phyloP scores from a whole-genome alignment of 64 coral and sea anemone species.

The Dendrophyllia cribrosa region DNA sequence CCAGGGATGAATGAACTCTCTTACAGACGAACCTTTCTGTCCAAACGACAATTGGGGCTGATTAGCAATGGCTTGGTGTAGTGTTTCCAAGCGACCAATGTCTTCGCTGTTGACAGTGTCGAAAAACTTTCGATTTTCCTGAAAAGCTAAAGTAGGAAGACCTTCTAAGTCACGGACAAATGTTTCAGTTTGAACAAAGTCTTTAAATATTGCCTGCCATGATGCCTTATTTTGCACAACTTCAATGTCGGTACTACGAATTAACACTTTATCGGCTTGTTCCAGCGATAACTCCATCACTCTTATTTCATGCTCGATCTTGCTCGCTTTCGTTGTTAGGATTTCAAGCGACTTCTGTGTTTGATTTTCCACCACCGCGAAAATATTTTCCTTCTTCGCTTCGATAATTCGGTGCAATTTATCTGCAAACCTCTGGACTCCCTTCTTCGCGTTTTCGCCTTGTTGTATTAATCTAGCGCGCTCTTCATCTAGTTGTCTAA shows the following conservation, averaged over 20 bases:
- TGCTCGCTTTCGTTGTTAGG: background rate
- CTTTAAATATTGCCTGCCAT: background rate
- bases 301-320: background rate
- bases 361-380: background rate
- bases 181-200: background rate
- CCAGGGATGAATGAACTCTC: conserved; percentile 45
- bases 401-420: background rate
- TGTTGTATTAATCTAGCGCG: background rate
- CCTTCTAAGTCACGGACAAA: background rate
- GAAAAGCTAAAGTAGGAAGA: background rate
- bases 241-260: background rate
- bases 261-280: background rate
- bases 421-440: background rate
- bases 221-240: background rate
- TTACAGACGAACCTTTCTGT: background rate
- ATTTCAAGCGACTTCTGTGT: background rate
- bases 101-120: background rate
- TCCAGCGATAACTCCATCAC: background rate
- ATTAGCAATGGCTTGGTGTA: background rate
- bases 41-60: background rate
- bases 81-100: background rate
- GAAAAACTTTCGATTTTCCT: background rate
- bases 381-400: background rate
- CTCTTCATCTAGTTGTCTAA: background rate
- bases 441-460: background rate